A percentile compares a stretch with the other conserved stretches of the same genome.
Evolutionary conservation across 2,797 vertebrate species (phyloP).

Genomic region (Potorous gilbertii): DNA sequence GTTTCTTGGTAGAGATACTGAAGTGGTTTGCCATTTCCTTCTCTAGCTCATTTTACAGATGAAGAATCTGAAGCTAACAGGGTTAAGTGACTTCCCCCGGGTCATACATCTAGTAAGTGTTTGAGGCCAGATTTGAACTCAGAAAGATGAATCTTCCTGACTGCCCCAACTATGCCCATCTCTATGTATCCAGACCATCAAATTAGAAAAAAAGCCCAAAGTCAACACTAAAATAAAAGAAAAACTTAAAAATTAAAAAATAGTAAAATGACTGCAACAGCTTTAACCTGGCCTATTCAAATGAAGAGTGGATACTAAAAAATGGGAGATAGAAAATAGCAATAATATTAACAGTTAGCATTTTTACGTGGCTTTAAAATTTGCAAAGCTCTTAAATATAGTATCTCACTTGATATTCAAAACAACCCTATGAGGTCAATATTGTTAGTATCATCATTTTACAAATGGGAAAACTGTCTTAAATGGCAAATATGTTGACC

Average conservation of each 20-base stretch:
- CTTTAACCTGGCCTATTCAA: not conserved
- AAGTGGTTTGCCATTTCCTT: not conserved
- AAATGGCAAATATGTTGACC: not conserved
- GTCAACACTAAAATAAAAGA: not conserved
- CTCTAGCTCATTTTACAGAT: not conserved
- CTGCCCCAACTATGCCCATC: not conserved
- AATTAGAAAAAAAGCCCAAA: not conserved
- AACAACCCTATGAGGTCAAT: not conserved
- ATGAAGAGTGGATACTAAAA: not conserved
- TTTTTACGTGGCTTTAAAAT: not conserved
- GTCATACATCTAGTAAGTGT: not conserved
- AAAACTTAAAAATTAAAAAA: not conserved
- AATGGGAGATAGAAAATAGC: not conserved
- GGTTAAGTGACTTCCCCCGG: not conserved
- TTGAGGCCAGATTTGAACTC: not conserved
- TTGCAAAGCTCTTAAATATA: not conserved
- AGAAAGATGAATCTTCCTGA: not conserved
- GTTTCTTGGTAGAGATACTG: not conserved
- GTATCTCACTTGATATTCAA: not conserved
- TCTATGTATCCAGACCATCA: not conserved
- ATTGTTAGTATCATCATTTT: not conserved
- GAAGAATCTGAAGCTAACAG: not conserved
- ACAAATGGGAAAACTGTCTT: not conserved
- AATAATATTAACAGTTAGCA: not conserved
- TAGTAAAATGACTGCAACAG: not conserved